These are phyloP conservation scores for Crocidura indochinensis DNA, from an alignment of 2,797 vertebrate species.

Conservation along the genomic window DNA sequence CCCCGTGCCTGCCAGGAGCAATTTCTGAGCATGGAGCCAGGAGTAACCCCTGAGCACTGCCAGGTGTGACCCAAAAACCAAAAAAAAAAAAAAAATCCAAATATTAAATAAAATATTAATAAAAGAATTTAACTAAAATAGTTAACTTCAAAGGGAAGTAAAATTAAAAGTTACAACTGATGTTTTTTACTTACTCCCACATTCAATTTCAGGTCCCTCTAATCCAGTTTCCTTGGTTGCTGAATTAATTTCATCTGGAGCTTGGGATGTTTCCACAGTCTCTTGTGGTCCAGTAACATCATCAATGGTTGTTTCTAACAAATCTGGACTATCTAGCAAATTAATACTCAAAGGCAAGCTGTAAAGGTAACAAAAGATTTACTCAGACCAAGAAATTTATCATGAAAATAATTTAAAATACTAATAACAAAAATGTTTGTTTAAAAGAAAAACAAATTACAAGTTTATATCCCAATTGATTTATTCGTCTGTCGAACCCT, in stretches of 20 bases:
- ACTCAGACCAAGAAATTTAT: conserved; percentile 65
- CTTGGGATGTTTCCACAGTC: conserved; percentile 83
- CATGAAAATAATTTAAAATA: conserved; percentile 64
- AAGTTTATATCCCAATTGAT: conserved; percentile 32
- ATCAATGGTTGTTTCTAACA: conserved; percentile 93
- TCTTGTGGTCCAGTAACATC: conserved; percentile 88
- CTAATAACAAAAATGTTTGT: conserved; percentile 5
- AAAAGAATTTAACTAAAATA: conserved; percentile 16
- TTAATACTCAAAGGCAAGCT: conserved; percentile 91
- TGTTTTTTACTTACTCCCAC: conserved; percentile 69
- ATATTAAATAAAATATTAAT: conserved; percentile 11
- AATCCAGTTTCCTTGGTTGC: conserved; percentile 77
- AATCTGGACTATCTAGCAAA: conserved; percentile 89
- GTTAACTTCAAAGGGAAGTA: conserved; percentile 45
- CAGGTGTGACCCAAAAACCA: too few relatives aligned
- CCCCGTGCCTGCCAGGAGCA: too few relatives aligned
- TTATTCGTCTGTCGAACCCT: conserved; percentile 35
- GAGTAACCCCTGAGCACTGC: too few relatives aligned
- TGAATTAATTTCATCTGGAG: conserved; percentile 87
- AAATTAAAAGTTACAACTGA: conserved; percentile 2
- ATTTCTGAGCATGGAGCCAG: too few relatives aligned
- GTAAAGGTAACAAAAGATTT: conserved; percentile 84
- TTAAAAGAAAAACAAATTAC: too few relatives aligned
- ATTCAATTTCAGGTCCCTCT: conserved; percentile 82
- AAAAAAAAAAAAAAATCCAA: conserved; percentile 66